Evolutionary conservation across 2,797 vertebrate species (phyloP).

Genomic region (Pangasius djambal): DNA sequence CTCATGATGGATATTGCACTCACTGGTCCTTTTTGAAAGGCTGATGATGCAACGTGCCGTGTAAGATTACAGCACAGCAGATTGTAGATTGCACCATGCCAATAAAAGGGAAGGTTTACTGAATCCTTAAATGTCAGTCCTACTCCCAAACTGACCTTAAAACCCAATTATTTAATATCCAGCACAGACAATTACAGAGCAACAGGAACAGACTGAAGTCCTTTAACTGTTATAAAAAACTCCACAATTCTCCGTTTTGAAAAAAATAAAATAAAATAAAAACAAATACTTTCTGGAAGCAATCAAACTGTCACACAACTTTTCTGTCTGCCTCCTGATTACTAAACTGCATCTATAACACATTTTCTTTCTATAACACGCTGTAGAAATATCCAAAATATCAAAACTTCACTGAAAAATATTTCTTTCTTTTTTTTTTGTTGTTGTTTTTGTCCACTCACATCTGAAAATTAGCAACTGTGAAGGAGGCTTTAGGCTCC

Average conservation of each 20-base stretch:
- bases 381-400: background rate
- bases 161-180: constrained; percentile 48
- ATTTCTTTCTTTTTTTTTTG: background rate
- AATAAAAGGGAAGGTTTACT: constrained; percentile 52
- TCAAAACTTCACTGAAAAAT: background rate
- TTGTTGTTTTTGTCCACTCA: background rate
- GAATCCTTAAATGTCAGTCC: constrained; percentile 43
- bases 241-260: background rate
- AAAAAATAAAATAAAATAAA: too few relatives aligned
- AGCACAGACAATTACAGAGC: constrained; percentile 36
- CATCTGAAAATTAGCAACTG: background rate
- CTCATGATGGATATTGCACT: constrained; percentile 51
- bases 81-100: constrained; percentile 46
- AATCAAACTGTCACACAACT: constrained; percentile 5
- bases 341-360: background rate
- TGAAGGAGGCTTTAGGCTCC: background rate
- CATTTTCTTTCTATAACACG: too few relatives aligned
- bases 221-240: background rate
- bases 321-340: background rate
- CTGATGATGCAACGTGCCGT: constrained; percentile 30
- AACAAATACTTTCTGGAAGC: background rate
- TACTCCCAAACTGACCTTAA: constrained; percentile 49
- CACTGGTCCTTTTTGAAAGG: constrained; percentile 34
- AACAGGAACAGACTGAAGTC: constrained; percentile 5
- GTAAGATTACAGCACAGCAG: constrained; percentile 37